Evolutionary conservation across 2,113 vertebrate species (phyloP).

Genomic region (Cyrtonyx montezumae): DNA sequence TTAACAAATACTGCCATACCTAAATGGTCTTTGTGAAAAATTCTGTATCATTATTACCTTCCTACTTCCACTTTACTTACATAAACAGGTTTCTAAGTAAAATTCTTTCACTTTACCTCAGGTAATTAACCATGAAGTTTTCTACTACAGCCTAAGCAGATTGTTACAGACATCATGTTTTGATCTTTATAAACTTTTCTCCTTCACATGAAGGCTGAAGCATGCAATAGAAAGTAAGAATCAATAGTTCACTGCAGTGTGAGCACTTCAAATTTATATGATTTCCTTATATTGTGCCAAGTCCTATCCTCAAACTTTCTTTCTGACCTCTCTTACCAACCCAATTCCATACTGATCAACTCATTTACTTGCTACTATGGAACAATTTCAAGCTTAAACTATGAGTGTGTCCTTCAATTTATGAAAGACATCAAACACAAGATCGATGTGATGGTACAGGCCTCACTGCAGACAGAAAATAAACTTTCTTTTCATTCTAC

Average conservation of each 20-base stretch:
- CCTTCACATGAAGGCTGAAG: neutral
- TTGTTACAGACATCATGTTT: neutral
- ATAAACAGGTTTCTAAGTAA: neutral
- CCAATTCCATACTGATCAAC: neutral
- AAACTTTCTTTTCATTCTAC: neutral
- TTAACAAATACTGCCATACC: neutral
- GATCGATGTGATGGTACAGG: slow-evolving; percentile 22
- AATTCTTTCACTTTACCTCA: neutral
- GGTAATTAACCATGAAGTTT: neutral
- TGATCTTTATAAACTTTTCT: neutral
- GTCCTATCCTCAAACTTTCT: neutral
- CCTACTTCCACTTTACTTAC: neutral
- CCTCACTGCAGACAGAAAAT: neutral
- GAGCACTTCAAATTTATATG: neutral
- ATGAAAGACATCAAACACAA: slow-evolving; percentile 28
- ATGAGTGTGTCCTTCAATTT: slow-evolving; percentile 52
- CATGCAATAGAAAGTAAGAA: neutral
- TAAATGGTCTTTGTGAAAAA: neutral
- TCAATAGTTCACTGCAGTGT: neutral
- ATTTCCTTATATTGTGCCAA: neutral
- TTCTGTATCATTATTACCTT: neutral
- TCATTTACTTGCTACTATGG: slow-evolving; percentile 54
- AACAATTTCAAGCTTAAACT: slow-evolving; percentile 43
- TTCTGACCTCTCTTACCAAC: slow-evolving; percentile 1
- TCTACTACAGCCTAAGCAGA: neutral